Conservation (phyloP, 1,140 invertebrate species). For the Brachionus angularis region DNA sequence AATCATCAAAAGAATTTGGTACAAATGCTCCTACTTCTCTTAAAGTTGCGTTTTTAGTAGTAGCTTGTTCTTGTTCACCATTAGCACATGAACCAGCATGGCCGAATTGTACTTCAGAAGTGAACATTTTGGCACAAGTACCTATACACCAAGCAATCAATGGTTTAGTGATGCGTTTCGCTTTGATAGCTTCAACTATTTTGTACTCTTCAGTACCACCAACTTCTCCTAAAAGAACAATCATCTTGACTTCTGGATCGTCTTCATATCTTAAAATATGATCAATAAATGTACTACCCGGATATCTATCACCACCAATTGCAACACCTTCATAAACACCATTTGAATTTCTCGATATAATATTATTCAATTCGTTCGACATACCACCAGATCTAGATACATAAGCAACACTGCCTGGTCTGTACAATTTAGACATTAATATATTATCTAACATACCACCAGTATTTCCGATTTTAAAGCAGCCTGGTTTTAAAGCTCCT, state of each 20-base stretch:
- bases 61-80: conserved; percentile 86
- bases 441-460: conserved; percentile 99
- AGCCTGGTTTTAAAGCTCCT: conserved; percentile 91
- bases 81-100: conserved; percentile 97
- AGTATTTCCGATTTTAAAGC: conserved; percentile 99
- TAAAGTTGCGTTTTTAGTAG: conserved; percentile 82
- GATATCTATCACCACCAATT: conserved; percentile 96
- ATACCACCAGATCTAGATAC: conserved; percentile 97
- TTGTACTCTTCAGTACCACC: conserved; percentile 99
- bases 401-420: conserved; percentile 90
- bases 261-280: conserved; percentile 80
- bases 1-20: conserved; percentile 84
- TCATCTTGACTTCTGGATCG: conserved; percentile 77
- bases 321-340: conserved; percentile 96
- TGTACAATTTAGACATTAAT: conserved; percentile 88
- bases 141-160: conserved; percentile 97
- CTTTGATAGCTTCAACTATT: conserved; percentile 80
- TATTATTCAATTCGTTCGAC: conserved; percentile 99
- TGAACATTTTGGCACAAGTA: conserved; percentile 81
- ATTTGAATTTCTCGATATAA: conserved; percentile 90
- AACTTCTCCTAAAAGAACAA: conserved; percentile 92
- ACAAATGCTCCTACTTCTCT: conserved; percentile 78
- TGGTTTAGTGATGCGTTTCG: conserved; percentile 81
- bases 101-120: conserved; percentile 94
- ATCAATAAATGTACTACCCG: conserved; percentile 96